Evolutionary conservation across 2,888 invertebrate species (phyloP), one percentile per base, ranked within the genome.

Genomic region (Aricia artaxerxes): DNA sequence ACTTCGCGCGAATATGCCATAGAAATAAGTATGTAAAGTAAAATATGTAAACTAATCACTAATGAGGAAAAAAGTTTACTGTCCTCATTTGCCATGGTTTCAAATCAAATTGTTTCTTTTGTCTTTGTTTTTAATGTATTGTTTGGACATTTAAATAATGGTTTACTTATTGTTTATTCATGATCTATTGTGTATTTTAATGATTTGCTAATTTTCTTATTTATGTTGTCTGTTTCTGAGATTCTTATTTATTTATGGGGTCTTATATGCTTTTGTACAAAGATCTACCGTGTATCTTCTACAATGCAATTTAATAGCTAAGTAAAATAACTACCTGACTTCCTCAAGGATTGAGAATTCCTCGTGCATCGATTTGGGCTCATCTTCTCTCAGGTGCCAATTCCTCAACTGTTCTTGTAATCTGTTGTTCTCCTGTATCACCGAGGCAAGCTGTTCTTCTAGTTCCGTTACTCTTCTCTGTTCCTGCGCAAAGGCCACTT

Each of bases 321-420:
- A 31, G 31, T 3, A 9, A 64, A 64, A 64, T 4, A 24, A 89
- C 88, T 93, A 97, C 97, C 97, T 96, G 84, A 97, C 97, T 97
- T 98, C 97, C 88, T 98, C 97, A 84, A 97, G 95, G 83, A 97
- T 97, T 79, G 96, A 96, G 85, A 98, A 96, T 89, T 98, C 98
- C 86, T 98, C 97, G 84, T 98, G 97, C 91, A 97, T 96, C 79
- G 96, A 97, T 88, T 97, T 97, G 88, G 97, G 96, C 86, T 97
- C 97, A 83, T 97, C 96, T 78, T 97, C 97, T 86, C 94, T 90
- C 83, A 95, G 95, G 82, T 95, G 95, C 92, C 96, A 95, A 83
- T 96, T 95, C 83, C 95, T 94, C 82, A 97, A 88, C 85, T 97
- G 96, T 79, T 96, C 96, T 84, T 97, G 97, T 83, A 97, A 90